Evolutionary conservation across 2,797 vertebrate genomes (phyloP).

Genomic region (Pseudomugil tenellus): DNA sequence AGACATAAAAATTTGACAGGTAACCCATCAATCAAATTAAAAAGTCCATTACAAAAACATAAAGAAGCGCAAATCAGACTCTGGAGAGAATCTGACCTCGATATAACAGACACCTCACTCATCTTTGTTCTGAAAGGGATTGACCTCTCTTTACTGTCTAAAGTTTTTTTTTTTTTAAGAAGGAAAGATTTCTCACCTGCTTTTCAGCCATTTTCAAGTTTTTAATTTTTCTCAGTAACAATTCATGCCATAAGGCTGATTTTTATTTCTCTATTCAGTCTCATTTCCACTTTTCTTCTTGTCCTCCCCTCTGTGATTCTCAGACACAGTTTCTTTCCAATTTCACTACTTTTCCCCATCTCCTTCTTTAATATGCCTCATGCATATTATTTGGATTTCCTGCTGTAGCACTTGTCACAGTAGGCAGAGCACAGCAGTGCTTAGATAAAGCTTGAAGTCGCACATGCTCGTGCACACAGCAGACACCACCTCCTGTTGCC

Average conservation of each 20-base stretch:
- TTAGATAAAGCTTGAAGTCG: slow-evolving; percentile 36
- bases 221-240: slow-evolving; percentile 1
- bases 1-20: slow-evolving; percentile 69
- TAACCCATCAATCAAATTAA: slow-evolving; percentile 75
- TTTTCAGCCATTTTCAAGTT: slow-evolving; percentile 14
- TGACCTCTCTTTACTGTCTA: slow-evolving; percentile 59
- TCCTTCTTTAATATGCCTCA: slow-evolving; percentile 49
- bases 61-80: slow-evolving; percentile 59
- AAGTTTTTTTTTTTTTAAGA: slow-evolving; percentile 19
- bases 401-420: slow-evolving; percentile 56
- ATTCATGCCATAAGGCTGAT: slow-evolving; percentile 20
- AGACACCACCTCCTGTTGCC: slow-evolving; percentile 47
- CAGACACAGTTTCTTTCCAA: slow-evolving; percentile 11
- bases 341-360: slow-evolving; percentile 19
- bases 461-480: slow-evolving; percentile 30
- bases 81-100: slow-evolving; percentile 65
- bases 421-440: slow-evolving; percentile 37
- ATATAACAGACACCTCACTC: slow-evolving; percentile 56
- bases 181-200: not conserved
- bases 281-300: not conserved
- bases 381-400: slow-evolving; percentile 52
- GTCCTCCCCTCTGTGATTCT: slow-evolving; percentile 5
- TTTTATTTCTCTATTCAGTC: slow-evolving; percentile 11
- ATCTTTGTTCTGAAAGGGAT: slow-evolving; percentile 56
- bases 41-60: slow-evolving; percentile 71